phyloP scores from a whole-genome alignment of 2,888 invertebrate genomes.

The Leucania comma region DNA sequence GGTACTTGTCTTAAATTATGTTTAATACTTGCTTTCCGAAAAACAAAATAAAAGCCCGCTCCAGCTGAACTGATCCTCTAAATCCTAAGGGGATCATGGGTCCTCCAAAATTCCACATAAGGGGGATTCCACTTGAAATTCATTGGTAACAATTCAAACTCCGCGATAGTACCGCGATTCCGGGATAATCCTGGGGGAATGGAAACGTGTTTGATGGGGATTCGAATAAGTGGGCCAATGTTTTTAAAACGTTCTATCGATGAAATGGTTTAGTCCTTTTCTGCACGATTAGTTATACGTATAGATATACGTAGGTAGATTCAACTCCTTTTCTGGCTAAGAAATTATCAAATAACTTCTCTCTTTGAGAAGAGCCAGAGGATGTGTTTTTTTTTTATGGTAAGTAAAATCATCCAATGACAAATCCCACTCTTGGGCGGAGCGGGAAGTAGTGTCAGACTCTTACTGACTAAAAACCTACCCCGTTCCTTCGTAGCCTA shows the following conservation, averaged over 20 bases:
- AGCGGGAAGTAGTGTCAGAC: no score
- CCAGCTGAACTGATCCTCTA: slow-evolving; percentile 42
- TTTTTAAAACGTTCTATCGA: slow-evolving; percentile 42
- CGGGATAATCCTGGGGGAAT: slow-evolving; percentile 52
- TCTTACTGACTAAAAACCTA: no score
- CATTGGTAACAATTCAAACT: slow-evolving; percentile 67
- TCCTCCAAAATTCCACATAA: slow-evolving; percentile 56
- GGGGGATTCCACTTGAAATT: slow-evolving; percentile 61
- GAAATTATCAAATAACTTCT: no score
- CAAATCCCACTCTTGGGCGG: no score
- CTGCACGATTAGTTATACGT: not conserved
- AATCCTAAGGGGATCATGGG: slow-evolving; percentile 60
- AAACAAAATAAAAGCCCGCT: slow-evolving; percentile 57
- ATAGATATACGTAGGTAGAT: not conserved
- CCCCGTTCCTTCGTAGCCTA: no score
- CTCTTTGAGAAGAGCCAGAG: no score
- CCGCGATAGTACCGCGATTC: slow-evolving; percentile 41
- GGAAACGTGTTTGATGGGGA: slow-evolving; percentile 45
- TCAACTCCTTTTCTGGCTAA: no score
- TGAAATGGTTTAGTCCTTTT: slow-evolving; percentile 15
- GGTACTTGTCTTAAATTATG: slow-evolving; percentile 23
- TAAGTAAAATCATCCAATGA: no score
- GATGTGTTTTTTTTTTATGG: no score
- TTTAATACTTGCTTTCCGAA: slow-evolving; percentile 28
- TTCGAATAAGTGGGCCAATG: slow-evolving; percentile 30